Base-by-base conservation (phyloP, 2,797 vertebrate species). In the Salarias fasciatus region DNA sequence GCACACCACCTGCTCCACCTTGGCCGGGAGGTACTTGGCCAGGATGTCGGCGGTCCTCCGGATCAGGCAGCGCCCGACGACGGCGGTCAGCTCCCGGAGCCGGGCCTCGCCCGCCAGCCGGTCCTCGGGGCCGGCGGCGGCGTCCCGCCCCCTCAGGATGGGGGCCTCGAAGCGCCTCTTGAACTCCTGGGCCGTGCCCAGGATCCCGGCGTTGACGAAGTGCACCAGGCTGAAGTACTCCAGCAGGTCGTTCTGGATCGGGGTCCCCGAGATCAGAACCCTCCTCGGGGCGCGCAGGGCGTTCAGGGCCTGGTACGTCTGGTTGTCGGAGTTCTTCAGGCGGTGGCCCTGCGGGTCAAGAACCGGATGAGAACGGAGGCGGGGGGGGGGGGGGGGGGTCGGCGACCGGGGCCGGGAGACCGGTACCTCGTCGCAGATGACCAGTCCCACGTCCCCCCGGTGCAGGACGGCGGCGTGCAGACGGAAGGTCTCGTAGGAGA, bases 191-290 rank as follows among this genome's bases (percentile, higher is more conserved):
- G 96, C 95, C 13, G 96, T 98, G 11, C 97, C 97, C 0, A 99
- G 91, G 70, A 99, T 98, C 12, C 97, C 97, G 0, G 95, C 88
- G 54, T 96, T 99, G 56, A 99, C 97, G 2, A 99, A 99, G 82
- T 99, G 97, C 55, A 99, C 96, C 84, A 99, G 85, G 78, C 97
- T 99, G 91, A 99, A 99, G 81, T 99, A 99, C 69, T 99, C 97
- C 38, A 99, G 94, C 61, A 99, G 91, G 86, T 99, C 97, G 0
- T 99, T 99, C 90, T 99, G 97, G 81, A 99, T 98, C 28, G 97
- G 97, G 0, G 97, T 99, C 47, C 97, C 97, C 0, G 97, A 99
- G 79, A 99, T 98, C 33, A 99, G 93, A 58, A 99, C 96, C 53
- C 97, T 92, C 2, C 96, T 93, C 62, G 94, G 91, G 6, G 96